A percentile compares a stretch with the other conserved stretches of the same genome.
Conservation (phyloP, 1,140 invertebrate genomes). For the Cydia strobilella region DNA sequence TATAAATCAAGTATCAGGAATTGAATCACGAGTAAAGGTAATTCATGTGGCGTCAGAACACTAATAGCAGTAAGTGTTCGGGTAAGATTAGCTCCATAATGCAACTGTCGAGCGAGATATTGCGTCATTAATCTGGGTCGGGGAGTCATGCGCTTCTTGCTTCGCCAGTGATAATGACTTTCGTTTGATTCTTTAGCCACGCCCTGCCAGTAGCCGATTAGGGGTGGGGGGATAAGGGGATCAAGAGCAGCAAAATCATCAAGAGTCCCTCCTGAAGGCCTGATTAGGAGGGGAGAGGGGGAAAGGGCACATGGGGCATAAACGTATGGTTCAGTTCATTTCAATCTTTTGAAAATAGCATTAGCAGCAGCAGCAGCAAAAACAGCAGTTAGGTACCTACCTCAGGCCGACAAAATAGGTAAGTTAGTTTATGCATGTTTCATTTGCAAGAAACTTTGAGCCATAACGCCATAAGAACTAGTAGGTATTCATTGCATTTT, state of each 20-base stretch:
- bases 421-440: too few relatives aligned
- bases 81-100: slow-evolving; percentile 2
- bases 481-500: neutral
- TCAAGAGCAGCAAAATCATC: too few relatives aligned
- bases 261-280: too few relatives aligned
- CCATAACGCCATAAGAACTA: neutral
- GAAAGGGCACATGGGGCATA: too few relatives aligned
- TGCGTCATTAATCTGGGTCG: neutral
- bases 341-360: too few relatives aligned
- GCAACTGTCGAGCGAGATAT: neutral
- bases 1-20: neutral
- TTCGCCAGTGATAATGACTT: neutral
- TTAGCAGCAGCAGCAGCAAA: too few relatives aligned
- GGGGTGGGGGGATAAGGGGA: too few relatives aligned
- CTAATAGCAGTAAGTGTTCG: neutral
- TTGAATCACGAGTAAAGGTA: neutral
- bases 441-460: neutral
- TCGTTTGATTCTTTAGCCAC: neutral
- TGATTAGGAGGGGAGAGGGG: too few relatives aligned
- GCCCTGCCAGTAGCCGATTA: too few relatives aligned
- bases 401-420: too few relatives aligned
- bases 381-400: too few relatives aligned
- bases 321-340: too few relatives aligned
- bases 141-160: neutral
- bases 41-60: neutral